Evolutionary conservation across 2,797 vertebrate species (phyloP).

Genomic region (Sciurus carolinensis): DNA sequence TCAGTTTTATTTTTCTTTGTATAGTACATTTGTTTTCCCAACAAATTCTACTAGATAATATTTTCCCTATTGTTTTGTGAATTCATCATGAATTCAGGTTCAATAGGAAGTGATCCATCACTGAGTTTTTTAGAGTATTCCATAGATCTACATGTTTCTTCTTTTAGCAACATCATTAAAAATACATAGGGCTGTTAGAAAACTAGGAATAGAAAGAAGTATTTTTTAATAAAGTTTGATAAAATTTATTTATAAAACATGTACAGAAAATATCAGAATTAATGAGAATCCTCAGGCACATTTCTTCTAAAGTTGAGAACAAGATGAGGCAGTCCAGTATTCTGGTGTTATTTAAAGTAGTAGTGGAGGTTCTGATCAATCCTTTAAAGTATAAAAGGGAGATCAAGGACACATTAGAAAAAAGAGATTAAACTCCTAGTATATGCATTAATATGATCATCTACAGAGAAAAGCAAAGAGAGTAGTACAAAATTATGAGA

Average conservation of each 20-base stretch:
- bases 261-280: not conserved
- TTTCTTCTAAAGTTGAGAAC: not conserved
- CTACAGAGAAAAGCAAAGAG: not conserved
- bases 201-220: not conserved
- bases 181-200: not conserved
- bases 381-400: not conserved
- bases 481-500: not conserved
- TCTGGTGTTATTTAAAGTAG: not conserved
- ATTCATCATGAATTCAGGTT: not conserved
- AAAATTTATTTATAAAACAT: not conserved
- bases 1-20: not conserved
- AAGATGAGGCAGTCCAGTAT: not conserved
- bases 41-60: not conserved
- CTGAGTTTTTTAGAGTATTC: not conserved
- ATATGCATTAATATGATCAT: not conserved
- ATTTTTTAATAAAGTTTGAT: not conserved
- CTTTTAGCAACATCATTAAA: not conserved
- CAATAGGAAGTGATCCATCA: not conserved
- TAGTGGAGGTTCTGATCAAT: not conserved
- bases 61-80: not conserved
- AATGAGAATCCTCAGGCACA: not conserved
- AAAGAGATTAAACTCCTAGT: not conserved
- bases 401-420: not conserved
- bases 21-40: not conserved
- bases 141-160: not conserved